Evolutionary conservation across 2,888 invertebrate species (phyloP).

Genomic region (Macaria notata): DNA sequence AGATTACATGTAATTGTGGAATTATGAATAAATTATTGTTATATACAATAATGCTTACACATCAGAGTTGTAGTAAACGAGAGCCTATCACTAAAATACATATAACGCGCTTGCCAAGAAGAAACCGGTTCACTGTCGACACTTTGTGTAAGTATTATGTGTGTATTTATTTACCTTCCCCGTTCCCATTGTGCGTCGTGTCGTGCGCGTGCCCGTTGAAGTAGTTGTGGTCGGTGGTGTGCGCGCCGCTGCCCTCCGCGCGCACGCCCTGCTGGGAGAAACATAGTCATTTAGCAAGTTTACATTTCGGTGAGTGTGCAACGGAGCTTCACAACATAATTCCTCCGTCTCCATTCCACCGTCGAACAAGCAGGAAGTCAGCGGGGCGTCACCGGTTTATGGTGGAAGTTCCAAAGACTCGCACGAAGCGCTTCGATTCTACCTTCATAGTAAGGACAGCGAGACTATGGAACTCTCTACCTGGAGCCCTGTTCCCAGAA

Average conservation of each 20-base stretch:
- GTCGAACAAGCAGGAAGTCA: no score
- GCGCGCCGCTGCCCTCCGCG: conserved; percentile 32
- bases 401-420: no score
- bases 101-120: not conserved
- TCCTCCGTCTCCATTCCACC: no score
- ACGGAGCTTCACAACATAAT: no score
- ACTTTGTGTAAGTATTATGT: not conserved
- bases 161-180: conserved; percentile 13
- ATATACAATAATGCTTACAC: not conserved
- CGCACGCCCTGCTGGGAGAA: conserved; percentile 15
- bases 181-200: conserved; percentile 33
- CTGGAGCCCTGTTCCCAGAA: no score
- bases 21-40: no score
- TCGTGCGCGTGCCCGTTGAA: conserved; percentile 50
- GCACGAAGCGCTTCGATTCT: no score
- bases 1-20: no score
- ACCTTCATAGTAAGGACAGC: no score
- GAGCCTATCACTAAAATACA: not conserved
- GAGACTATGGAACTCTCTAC: no score
- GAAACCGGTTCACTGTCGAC: not conserved
- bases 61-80: not conserved
- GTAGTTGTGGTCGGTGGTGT: conserved; percentile 63
- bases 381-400: no score
- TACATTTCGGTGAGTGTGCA: no score
- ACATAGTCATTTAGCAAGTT: not conserved